Evolutionary conservation across 2,888 invertebrate genomes (phyloP).

Genomic region (Limulus polyphemus): DNA sequence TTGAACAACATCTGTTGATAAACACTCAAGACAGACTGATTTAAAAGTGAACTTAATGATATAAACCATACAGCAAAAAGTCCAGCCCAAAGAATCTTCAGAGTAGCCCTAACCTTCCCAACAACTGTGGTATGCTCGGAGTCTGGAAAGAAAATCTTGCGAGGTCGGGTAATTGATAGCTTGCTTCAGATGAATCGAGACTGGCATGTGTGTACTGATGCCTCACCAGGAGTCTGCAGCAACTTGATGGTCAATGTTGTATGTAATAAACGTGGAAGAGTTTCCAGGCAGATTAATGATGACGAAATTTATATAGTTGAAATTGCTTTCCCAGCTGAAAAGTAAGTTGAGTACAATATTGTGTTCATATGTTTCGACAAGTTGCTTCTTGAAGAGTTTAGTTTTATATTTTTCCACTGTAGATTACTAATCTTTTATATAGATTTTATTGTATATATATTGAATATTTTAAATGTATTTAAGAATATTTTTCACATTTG

Average conservation of each 20-base stretch:
- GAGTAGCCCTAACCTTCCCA: slow-evolving; percentile 85
- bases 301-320: slow-evolving; percentile 62
- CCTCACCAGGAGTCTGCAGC: slow-evolving; percentile 39
- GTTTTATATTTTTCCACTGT: too few species aligned
- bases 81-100: slow-evolving; percentile 88
- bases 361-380: too few species aligned
- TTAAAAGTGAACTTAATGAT: too few species aligned
- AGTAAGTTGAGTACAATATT: slow-evolving; percentile 48
- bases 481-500: too few species aligned
- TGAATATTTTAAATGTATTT: too few species aligned
- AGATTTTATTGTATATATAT: too few species aligned
- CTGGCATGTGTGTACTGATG: slow-evolving; percentile 93
- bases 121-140: slow-evolving; percentile 92
- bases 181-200: slow-evolving; percentile 83
- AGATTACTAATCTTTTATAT: too few species aligned
- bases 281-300: slow-evolving; percentile 51
- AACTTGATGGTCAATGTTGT: slow-evolving; percentile 66
- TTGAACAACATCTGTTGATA: too few species aligned
- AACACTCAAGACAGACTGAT: too few species aligned
- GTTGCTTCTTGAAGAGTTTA: too few species aligned
- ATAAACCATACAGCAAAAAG: slow-evolving; percentile 51
- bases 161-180: slow-evolving; percentile 75
- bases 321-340: slow-evolving; percentile 67
- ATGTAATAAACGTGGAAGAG: slow-evolving; percentile 53
- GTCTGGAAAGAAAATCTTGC: slow-evolving; percentile 80